phyloP scores from a whole-genome alignment of 2,797 vertebrate genomes.

The Melanotaenia pygmaea region DNA sequence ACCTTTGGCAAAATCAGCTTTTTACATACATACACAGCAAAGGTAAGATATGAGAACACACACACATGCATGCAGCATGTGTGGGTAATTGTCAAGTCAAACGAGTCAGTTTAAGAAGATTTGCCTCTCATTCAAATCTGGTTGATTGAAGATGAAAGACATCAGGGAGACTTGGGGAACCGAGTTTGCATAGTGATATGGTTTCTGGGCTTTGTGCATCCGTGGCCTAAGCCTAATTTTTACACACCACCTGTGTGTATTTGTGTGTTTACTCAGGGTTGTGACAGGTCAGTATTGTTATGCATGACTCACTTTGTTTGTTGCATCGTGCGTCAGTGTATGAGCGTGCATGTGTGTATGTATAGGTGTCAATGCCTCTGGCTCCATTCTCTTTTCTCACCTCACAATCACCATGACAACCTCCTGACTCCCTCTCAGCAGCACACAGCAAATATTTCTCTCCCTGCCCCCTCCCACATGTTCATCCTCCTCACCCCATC shows the following conservation, averaged over 20 bases:
- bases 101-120: conserved; percentile 75
- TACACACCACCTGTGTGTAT: conserved; percentile 34
- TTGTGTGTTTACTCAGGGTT: conserved; percentile 35
- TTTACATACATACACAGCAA: conserved; percentile 36
- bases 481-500: conserved; percentile 57
- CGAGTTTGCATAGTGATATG: conserved; percentile 54
- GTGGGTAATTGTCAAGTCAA: conserved; percentile 65
- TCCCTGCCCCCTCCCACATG: conserved; percentile 73
- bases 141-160: conserved; percentile 50
- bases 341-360: neutral
- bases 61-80: conserved; percentile 12
- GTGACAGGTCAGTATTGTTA: conserved; percentile 54
- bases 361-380: neutral
- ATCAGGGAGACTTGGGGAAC: conserved; percentile 40
- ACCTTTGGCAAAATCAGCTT: conserved; percentile 38
- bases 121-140: conserved; percentile 83
- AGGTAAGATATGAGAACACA: conserved; percentile 19
- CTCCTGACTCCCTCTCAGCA: conserved; percentile 78
- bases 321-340: neutral
- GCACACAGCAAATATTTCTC: conserved; percentile 73
- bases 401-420: conserved; percentile 86
- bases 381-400: conserved; percentile 68
- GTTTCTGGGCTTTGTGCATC: conserved; percentile 20
- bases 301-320: conserved; percentile 53
- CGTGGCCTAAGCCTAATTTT: conserved; percentile 20